Evolutionary conservation across 2,113 vertebrate species (phyloP).

Genomic region (Tricholaema leucomelas): DNA sequence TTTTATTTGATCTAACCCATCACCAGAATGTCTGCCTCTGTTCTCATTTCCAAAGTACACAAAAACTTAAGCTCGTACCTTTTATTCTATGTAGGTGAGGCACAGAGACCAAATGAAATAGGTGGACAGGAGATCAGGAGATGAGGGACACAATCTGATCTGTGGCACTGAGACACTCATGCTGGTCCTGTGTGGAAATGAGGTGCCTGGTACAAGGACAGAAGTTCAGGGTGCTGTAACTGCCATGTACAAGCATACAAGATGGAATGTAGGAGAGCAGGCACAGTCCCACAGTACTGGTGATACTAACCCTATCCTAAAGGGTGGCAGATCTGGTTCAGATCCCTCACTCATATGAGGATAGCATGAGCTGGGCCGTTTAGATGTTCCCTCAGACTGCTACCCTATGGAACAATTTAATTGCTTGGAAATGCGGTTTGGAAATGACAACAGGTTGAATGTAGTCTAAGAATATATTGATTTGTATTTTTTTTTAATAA

Average conservation of each 20-base stretch:
- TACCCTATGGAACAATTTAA: background rate
- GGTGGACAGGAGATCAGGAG: background rate
- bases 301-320: background rate
- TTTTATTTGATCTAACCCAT: background rate
- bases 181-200: background rate
- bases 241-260: background rate
- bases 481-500: background rate
- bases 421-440: background rate
- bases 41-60: background rate
- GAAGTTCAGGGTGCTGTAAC: background rate
- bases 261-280: background rate
- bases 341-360: background rate
- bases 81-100: background rate
- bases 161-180: background rate
- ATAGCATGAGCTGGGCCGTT: fast-evolving
- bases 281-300: fast-evolving
- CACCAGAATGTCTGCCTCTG: background rate
- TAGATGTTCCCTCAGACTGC: background rate
- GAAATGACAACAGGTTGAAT: background rate
- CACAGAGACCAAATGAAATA: background rate
- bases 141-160: background rate
- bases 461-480: background rate
- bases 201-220: background rate
- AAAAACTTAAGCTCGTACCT: background rate
- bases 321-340: background rate